Evolutionary conservation across 2,113 vertebrate species (phyloP).

Genomic region (Tupaia chinensis): DNA sequence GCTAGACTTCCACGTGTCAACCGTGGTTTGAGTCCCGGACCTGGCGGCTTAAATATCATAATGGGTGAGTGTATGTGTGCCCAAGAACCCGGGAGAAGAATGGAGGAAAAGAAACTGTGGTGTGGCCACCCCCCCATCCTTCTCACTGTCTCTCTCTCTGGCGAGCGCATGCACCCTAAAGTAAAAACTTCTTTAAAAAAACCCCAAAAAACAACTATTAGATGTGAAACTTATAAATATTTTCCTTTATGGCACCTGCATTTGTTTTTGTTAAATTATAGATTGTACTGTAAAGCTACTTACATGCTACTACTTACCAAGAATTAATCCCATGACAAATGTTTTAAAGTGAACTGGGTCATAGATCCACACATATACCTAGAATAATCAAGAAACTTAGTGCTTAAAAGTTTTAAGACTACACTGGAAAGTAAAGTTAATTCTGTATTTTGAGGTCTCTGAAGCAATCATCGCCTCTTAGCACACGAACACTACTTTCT

Average conservation of each 20-base stretch:
- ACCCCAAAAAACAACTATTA: neutral
- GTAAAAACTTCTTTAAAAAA: too few relatives aligned
- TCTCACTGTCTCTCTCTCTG: too few relatives aligned
- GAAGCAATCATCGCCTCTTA: neutral
- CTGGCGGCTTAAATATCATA: too few relatives aligned
- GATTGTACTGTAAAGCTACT: slow-evolving; percentile 43
- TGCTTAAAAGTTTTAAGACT: slow-evolving; percentile 57
- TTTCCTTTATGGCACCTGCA: neutral
- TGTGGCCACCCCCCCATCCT: too few relatives aligned
- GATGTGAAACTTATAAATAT: slow-evolving; percentile 21
- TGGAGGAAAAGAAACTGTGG: too few relatives aligned
- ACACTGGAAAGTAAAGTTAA: slow-evolving; percentile 52
- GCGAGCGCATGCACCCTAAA: too few relatives aligned
- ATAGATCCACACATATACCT: slow-evolving; percentile 99
- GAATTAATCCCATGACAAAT: slow-evolving; percentile 98
- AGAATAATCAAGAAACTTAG: slow-evolving; percentile 79
- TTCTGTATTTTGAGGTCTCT: neutral
- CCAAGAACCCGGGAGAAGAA: too few relatives aligned
- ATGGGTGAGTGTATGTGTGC: too few relatives aligned
- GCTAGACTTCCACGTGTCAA: too few relatives aligned
- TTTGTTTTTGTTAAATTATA: slow-evolving; percentile 55
- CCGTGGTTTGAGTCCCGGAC: too few relatives aligned
- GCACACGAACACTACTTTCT: slow-evolving; percentile 20
- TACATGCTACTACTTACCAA: slow-evolving; percentile 90
- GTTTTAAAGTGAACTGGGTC: slow-evolving; percentile 99